Conservation (phyloP, 2,888 invertebrate genomes). For the Acronicta leporina region DNA sequence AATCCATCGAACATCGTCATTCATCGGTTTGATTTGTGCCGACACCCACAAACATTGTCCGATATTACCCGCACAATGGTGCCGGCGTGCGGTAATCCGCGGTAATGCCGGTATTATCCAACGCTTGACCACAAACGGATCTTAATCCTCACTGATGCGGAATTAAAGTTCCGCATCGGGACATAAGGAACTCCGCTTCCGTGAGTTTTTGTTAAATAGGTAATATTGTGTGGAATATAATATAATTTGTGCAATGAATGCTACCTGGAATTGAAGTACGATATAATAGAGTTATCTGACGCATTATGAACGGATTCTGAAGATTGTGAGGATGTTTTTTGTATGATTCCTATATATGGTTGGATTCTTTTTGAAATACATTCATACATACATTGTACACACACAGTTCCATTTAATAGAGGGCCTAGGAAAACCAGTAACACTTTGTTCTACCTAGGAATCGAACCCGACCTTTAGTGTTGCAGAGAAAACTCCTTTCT, state of each 20-base stretch:
- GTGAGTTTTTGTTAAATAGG: conserved; percentile 5
- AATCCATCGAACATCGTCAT: conserved; percentile 28
- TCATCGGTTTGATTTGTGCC: conserved; percentile 57
- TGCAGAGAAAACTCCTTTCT: too few species aligned
- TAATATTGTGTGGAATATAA: conserved; percentile 15
- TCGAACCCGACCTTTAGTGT: too few species aligned
- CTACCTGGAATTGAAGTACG: conserved; percentile 26
- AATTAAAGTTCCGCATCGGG: conserved; percentile 52
- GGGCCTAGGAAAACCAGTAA: too few species aligned
- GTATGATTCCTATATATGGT: background rate
- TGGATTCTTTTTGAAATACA: too few species aligned
- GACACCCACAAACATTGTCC: conserved; percentile 67
- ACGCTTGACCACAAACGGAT: conserved; percentile 40
- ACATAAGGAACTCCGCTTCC: conserved; percentile 44
- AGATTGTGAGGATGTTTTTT: background rate
- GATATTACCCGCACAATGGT: conserved; percentile 34
- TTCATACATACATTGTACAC: too few species aligned
- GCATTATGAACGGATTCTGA: conserved; percentile 11
- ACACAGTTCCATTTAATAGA: too few species aligned
- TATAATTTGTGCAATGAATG: conserved; percentile 43
- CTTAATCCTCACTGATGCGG: conserved; percentile 59
- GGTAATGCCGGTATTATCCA: conserved; percentile 39
- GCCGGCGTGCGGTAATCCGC: conserved; percentile 17
- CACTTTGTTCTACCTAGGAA: too few species aligned
- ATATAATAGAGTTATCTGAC: conserved; percentile 11